Conservation (phyloP, 2,113 vertebrate genomes). For the Okapia johnstoni region DNA sequence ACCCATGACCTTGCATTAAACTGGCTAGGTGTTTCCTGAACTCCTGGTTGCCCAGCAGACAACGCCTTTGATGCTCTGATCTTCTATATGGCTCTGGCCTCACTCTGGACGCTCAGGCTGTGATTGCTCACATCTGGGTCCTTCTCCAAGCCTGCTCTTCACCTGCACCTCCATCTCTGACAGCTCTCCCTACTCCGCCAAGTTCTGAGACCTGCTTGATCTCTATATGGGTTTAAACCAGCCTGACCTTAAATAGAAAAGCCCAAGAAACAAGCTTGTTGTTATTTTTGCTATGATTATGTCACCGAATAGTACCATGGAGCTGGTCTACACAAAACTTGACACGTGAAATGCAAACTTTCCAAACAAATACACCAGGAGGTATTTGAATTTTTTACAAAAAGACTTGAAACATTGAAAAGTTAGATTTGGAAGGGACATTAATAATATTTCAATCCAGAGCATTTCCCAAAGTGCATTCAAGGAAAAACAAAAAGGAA, state of each 20-base stretch:
- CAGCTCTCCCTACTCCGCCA: neutral
- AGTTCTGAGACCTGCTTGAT: neutral
- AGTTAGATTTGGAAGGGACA: neutral
- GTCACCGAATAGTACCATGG: no score
- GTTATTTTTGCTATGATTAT: neutral
- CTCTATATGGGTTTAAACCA: neutral
- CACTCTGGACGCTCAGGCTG: neutral
- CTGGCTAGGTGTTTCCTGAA: neutral
- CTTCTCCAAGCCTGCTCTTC: neutral
- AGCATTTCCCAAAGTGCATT: neutral
- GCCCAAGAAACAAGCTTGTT: neutral
- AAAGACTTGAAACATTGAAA: neutral
- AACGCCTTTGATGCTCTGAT: neutral
- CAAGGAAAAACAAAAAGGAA: neutral
- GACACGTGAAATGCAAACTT: neutral
- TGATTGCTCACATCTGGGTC: neutral
- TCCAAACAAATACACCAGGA: neutral
- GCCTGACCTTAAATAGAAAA: neutral
- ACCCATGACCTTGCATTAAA: neutral
- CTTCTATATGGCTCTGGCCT: neutral
- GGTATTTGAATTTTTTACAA: neutral
- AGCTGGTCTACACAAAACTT: neutral
- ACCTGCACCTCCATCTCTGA: neutral
- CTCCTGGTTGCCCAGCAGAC: neutral
- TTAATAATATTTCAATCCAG: neutral